Conservation (phyloP, 2,113 vertebrate genomes). For the Machaerirhynchus nigripectus region DNA sequence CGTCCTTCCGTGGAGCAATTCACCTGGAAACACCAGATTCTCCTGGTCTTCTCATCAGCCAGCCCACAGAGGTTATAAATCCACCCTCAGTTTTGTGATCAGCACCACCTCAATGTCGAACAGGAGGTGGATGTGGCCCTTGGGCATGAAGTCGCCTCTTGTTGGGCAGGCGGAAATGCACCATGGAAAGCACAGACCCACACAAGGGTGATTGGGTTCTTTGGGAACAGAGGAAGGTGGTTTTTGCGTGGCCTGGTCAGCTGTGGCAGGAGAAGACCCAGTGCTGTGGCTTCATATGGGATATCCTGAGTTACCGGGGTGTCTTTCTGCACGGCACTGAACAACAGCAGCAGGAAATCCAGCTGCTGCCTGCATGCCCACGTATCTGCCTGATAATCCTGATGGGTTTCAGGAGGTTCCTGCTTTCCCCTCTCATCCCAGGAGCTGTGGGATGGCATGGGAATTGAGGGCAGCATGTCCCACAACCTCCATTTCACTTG, state of each 20-base stretch:
- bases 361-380: neutral
- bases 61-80: neutral
- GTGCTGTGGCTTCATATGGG: neutral
- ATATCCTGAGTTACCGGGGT: neutral
- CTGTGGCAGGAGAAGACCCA: neutral
- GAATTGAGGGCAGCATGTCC: neutral
- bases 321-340: accelerated
- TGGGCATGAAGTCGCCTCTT: neutral
- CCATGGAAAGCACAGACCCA: neutral
- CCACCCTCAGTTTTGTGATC: neutral
- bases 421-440: neutral
- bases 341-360: neutral
- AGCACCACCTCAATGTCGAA: neutral
- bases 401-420: neutral
- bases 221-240: neutral
- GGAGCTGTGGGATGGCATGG: neutral
- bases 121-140: neutral
- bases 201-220: neutral
- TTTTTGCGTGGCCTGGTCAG: neutral
- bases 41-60: neutral
- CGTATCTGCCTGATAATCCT: neutral
- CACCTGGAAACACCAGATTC: neutral
- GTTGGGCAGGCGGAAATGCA: neutral
- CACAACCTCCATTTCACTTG: neutral
- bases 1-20: neutral